phyloP scores from a whole-genome alignment of 1,140 invertebrate genomes.

The Ericerus pela region DNA sequence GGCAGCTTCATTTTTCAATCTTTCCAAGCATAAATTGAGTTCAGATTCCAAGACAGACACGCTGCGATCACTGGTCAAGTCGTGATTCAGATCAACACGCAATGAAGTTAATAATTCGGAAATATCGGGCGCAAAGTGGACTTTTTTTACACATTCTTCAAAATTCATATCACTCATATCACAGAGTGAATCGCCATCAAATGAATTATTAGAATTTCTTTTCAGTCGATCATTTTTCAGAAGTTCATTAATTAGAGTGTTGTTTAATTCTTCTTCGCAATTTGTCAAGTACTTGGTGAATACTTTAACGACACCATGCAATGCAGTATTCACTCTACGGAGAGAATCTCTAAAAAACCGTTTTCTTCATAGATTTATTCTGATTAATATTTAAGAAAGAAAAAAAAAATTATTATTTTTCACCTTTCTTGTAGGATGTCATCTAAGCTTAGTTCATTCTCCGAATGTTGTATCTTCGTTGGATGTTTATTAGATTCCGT shows the following conservation, averaged over 20 bases:
- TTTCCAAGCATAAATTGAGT: slow-evolving; percentile 43
- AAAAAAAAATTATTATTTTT: not conserved
- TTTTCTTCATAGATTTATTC: no score
- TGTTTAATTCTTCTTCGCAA: slow-evolving; percentile 62
- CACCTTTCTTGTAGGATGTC: not conserved
- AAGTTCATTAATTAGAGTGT: slow-evolving; percentile 48
- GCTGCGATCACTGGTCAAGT: slow-evolving; percentile 28
- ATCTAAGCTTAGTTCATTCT: not conserved
- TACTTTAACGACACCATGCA: slow-evolving; percentile 44
- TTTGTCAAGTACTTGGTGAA: slow-evolving; percentile 51
- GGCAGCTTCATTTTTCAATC: slow-evolving; percentile 48
- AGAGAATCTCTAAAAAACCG: slow-evolving; percentile 40
- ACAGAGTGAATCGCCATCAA: no score
- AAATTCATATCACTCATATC: no score
- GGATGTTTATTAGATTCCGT: no score
- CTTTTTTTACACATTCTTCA: slow-evolving; percentile 27
- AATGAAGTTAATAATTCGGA: slow-evolving; percentile 38
- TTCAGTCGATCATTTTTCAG: no score
- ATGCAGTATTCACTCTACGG: slow-evolving; percentile 37
- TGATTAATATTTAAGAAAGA: not conserved
- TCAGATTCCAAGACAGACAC: slow-evolving; percentile 32
- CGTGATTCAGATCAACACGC: no score
- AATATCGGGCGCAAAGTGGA: slow-evolving; percentile 53
- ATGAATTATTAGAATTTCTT: no score
- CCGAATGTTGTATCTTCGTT: no score